Conservation (phyloP, 37 sponge, comb jelly and placozoan genomes). For the Corticium candelabrum region DNA sequence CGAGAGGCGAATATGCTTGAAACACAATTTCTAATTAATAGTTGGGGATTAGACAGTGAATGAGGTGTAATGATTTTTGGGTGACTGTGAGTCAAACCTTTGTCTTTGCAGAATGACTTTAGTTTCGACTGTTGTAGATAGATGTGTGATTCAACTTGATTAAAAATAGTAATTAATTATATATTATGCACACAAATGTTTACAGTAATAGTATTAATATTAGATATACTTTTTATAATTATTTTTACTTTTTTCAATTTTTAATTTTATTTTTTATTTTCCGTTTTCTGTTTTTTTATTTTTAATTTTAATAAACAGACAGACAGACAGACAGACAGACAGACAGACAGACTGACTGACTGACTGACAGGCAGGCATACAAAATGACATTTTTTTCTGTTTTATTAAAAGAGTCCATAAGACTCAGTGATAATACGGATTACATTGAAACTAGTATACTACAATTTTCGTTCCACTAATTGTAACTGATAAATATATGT, state of each 20-base stretch:
- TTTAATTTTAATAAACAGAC: not conserved
- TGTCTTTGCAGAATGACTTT: slow-evolving; percentile 57
- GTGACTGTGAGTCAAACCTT: too few relatives aligned
- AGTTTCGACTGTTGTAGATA: slow-evolving; percentile 78
- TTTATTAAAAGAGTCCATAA: too few relatives aligned
- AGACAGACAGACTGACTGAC: not conserved
- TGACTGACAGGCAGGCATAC: too few relatives aligned
- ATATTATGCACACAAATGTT: not conserved
- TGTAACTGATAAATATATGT: too few relatives aligned
- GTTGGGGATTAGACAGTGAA: too few relatives aligned
- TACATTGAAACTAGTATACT: too few relatives aligned
- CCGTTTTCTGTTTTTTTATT: not conserved
- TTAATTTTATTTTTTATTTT: not conserved
- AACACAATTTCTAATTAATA: not conserved
- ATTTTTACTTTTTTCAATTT: not conserved
- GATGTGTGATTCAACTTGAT: slow-evolving; percentile 63
- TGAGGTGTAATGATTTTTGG: too few relatives aligned
- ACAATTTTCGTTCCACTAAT: too few relatives aligned
- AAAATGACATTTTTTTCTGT: too few relatives aligned
- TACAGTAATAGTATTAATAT: not conserved
- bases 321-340: not conserved
- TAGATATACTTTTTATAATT: not conserved
- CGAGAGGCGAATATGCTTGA: not conserved
- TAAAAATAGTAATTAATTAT: not conserved
- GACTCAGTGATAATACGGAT: too few relatives aligned